A percentile compares a stretch with the other conserved stretches of the same genome.
Conservation (phyloP, 1,140 invertebrate species). For the Phthorimaea operculella region DNA sequence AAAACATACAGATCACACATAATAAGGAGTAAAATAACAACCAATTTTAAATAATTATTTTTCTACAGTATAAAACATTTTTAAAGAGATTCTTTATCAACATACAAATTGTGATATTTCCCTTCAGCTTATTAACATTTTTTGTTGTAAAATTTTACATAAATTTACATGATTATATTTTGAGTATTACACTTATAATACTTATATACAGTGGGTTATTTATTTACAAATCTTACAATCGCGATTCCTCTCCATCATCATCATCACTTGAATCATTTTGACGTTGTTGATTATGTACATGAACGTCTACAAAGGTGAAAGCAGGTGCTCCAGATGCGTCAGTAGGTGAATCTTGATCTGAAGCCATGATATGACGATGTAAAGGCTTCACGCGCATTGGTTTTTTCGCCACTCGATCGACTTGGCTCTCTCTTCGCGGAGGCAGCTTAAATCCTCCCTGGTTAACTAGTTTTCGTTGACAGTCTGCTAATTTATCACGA, state of each 20-base stretch:
- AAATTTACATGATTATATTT: too few relatives aligned
- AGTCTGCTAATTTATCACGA: constrained; percentile 51
- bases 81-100: too few relatives aligned
- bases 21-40: too few relatives aligned
- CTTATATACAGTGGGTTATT: too few relatives aligned
- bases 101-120: too few relatives aligned
- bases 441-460: constrained; percentile 48
- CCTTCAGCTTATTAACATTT: too few relatives aligned
- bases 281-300: constrained; percentile 25
- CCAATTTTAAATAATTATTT: too few relatives aligned
- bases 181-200: too few relatives aligned
- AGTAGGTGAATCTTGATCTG: constrained; percentile 36
- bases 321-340: constrained; percentile 32
- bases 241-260: constrained; percentile 40
- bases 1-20: too few relatives aligned
- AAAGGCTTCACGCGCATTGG: constrained; percentile 35
- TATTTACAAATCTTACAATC: constrained; percentile 27
- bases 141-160: too few relatives aligned
- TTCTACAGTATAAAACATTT: too few relatives aligned
- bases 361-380: constrained; percentile 39
- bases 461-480: constrained; percentile 50
- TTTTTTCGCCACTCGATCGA: constrained; percentile 28
- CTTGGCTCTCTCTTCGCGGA: constrained; percentile 31
- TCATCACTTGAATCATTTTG: constrained; percentile 22
- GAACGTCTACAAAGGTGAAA: constrained; percentile 52